Percentiles rank a stretch among this genome's conserved stretches.
Conservation (phyloP, 2,113 vertebrate species). For the Daboia siamensis region DNA sequence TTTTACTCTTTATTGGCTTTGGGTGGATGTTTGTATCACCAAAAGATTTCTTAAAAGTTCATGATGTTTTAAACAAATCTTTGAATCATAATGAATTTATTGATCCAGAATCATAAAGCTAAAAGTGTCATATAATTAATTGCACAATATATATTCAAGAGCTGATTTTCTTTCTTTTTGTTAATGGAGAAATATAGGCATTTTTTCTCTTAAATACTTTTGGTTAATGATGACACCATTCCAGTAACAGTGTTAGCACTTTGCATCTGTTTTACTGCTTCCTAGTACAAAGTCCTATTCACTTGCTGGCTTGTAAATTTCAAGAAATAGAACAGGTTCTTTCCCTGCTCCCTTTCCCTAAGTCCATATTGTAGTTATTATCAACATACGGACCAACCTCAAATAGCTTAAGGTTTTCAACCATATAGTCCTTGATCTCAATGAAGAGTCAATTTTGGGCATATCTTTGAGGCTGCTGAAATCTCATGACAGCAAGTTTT, state of each 20-base stretch:
- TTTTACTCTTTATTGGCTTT: slow-evolving; percentile 44
- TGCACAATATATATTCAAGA: not conserved
- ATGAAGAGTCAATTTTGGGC: not conserved
- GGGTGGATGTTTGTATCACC: slow-evolving; percentile 19
- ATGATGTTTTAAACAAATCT: slow-evolving; percentile 4
- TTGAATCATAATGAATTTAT: slow-evolving; percentile 28
- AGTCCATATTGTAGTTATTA: slow-evolving; percentile 22
- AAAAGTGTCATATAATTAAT: slow-evolving; percentile 12
- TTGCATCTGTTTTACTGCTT: slow-evolving; percentile 39
- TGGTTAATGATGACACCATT: not conserved
- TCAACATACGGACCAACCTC: slow-evolving; percentile 6
- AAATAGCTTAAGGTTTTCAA: slow-evolving; percentile 25
- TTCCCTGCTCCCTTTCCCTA: slow-evolving; percentile 5
- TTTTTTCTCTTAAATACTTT: slow-evolving; percentile 14
- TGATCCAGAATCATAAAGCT: slow-evolving; percentile 5
- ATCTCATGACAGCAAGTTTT: not conserved
- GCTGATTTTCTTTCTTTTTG: not conserved
- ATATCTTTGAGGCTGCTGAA: not conserved
- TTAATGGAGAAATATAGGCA: not conserved
- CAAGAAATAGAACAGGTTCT: slow-evolving; percentile 17
- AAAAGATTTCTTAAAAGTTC: not conserved
- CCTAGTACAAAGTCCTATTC: slow-evolving; percentile 33
- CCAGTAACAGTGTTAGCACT: slow-evolving; percentile 8
- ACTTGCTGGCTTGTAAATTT: slow-evolving; percentile 37
- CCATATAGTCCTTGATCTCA: not conserved